A percentile compares a stretch with the other conserved stretches of the same genome.
Evolutionary conservation across 1,140 invertebrate genomes (phyloP).

Genomic region (Drosophila trapezifrons): DNA sequence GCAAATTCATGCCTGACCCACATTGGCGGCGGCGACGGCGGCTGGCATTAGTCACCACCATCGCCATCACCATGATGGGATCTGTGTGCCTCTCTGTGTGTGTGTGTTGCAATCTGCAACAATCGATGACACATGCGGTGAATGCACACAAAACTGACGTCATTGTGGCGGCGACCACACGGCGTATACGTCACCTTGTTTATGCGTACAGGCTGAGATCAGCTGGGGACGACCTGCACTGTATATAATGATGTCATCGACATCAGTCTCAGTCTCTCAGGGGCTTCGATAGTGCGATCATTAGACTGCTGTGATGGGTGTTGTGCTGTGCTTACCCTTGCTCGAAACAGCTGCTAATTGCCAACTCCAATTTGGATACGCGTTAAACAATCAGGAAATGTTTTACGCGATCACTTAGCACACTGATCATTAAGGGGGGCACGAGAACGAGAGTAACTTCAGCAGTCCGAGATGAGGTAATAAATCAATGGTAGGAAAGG

Average conservation of each 20-base stretch:
- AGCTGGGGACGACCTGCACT: conserved; percentile 21
- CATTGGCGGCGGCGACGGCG: conserved; percentile 55
- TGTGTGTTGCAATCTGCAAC: conserved; percentile 58
- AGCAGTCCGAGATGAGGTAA: not conserved
- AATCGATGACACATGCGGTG: conserved; percentile 68
- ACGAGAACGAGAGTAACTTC: conserved; percentile 1
- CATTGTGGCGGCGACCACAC: conserved; percentile 31
- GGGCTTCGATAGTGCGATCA: conserved; percentile 8
- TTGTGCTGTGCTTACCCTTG: conserved; percentile 9
- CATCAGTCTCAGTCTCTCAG: not conserved
- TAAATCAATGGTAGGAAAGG: not conserved
- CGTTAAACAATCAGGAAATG: conserved; percentile 40
- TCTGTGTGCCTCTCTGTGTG: conserved; percentile 18
- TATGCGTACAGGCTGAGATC: conserved; percentile 36
- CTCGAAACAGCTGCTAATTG: conserved; percentile 36
- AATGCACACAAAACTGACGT: conserved; percentile 57
- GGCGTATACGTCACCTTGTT: conserved; percentile 60
- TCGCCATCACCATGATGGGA: conserved; percentile 25
- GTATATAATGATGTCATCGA: conserved; percentile 26
- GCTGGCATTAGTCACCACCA: conserved; percentile 72
- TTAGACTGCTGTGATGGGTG: conserved; percentile 4
- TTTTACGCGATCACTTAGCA: conserved; percentile 45
- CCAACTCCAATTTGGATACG: conserved; percentile 17
- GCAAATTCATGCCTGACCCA: conserved; percentile 82
- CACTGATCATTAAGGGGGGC: conserved; percentile 19